Percentiles rank a stretch among this genome's conserved stretches.
phyloP scores from a whole-genome alignment of 2,113 vertebrate genomes.

The Hyla sarda region DNA sequence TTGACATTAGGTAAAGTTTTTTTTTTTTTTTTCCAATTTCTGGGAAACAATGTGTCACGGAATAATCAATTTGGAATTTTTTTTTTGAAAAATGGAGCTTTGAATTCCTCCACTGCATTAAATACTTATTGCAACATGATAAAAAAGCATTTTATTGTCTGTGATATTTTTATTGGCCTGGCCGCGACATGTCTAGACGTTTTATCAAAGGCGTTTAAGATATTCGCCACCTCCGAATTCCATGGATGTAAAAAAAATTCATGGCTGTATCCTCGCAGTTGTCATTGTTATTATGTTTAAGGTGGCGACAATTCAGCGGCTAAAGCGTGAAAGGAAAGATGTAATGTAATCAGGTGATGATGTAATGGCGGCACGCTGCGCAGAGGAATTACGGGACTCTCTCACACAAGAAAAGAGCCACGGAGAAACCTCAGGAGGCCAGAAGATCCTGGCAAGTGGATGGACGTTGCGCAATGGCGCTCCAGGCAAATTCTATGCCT shows the following conservation, averaged over 20 bases:
- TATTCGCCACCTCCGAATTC: slow-evolving; percentile 62
- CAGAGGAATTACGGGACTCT: background rate
- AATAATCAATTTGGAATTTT: slow-evolving; percentile 44
- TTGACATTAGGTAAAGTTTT: slow-evolving; percentile 33
- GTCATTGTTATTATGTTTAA: slow-evolving; percentile 1
- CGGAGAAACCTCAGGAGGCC: too few relatives aligned
- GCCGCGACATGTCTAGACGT: slow-evolving; percentile 62
- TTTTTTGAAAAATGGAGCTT: slow-evolving; percentile 9
- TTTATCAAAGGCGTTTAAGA: slow-evolving; percentile 20
- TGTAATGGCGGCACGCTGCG: background rate
- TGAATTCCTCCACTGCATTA: slow-evolving; percentile 22
- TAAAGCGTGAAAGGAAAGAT: background rate
- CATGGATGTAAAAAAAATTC: slow-evolving; percentile 37
- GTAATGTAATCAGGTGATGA: background rate
- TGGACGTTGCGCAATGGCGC: too few relatives aligned
- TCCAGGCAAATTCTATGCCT: too few relatives aligned
- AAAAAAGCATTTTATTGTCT: background rate
- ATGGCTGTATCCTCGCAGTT: background rate
- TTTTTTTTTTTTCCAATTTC: slow-evolving; percentile 38
- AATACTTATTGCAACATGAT: slow-evolving; percentile 37
- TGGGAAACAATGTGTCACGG: slow-evolving; percentile 42
- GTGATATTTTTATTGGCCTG: slow-evolving; percentile 9
- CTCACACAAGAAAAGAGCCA: too few relatives aligned
- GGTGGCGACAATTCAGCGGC: background rate
- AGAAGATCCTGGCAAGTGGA: too few relatives aligned